These are phyloP conservation scores for Podocnemis expansa DNA, from an alignment of 2,113 vertebrate species.

Conservation along the genomic window DNA sequence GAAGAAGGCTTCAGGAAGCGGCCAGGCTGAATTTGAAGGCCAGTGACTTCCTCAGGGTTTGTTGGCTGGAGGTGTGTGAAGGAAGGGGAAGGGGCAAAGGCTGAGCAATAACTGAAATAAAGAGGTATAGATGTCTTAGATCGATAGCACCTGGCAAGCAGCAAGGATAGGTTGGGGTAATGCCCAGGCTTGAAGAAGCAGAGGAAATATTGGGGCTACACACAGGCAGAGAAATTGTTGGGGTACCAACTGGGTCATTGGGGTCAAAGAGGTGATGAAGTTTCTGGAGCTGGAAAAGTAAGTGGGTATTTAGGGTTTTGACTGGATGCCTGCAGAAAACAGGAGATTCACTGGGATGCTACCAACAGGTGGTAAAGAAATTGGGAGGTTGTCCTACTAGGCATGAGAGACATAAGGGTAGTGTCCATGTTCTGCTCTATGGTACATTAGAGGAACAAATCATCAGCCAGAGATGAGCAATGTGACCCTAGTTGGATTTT, in stretches of 20 bases:
- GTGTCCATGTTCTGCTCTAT: slow-evolving; percentile 33
- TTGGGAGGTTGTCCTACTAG: not conserved
- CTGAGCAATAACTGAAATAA: no score
- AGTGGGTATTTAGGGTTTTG: slow-evolving; percentile 1
- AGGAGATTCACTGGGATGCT: not conserved
- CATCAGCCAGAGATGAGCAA: not conserved
- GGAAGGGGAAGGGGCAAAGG: no score
- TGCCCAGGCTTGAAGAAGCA: not conserved
- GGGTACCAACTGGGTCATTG: not conserved
- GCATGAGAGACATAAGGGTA: slow-evolving; percentile 3
- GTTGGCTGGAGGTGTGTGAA: no score
- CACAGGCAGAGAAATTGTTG: not conserved
- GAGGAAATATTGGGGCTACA: not conserved
- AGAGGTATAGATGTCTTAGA: no score
- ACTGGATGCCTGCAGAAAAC: not conserved
- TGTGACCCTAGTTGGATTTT: slow-evolving; percentile 52
- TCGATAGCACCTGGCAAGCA: no score
- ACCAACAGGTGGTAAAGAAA: not conserved
- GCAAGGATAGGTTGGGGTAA: not conserved
- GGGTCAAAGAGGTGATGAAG: not conserved
- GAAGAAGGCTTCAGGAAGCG: no score
- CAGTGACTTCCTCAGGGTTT: no score
- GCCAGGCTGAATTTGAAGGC: no score
- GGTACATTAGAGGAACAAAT: slow-evolving; percentile 1
- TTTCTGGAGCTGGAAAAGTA: not conserved